Evolutionary conservation across 2,797 vertebrate genomes (phyloP).

Genomic region (Galagoides demidoff): DNA sequence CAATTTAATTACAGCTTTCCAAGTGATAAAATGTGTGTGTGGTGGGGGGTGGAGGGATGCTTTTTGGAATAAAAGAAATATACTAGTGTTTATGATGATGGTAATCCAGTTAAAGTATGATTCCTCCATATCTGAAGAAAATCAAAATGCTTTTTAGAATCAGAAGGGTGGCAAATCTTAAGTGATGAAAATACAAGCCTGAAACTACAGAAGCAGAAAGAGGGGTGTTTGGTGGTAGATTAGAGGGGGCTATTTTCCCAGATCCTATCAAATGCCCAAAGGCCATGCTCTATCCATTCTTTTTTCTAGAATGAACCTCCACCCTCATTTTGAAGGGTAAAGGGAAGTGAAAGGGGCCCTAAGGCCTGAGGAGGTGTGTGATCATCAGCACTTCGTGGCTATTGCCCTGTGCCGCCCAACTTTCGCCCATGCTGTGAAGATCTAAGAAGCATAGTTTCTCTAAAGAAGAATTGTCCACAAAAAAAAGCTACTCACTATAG

Average conservation of each 20-base stretch:
- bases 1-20: constrained; percentile 51
- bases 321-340: constrained; percentile 38
- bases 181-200: constrained; percentile 6
- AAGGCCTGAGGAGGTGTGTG: neutral
- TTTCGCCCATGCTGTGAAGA: constrained; percentile 75
- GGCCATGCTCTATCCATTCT: neutral
- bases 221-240: neutral
- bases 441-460: constrained; percentile 66
- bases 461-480: constrained; percentile 76
- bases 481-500: constrained; percentile 61
- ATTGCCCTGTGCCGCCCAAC: constrained; percentile 57
- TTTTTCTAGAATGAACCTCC: constrained; percentile 5
- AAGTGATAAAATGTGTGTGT: constrained; percentile 44
- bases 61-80: constrained; percentile 64
- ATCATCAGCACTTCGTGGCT: neutral
- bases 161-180: neutral
- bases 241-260: neutral
- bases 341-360: neutral
- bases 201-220: constrained; percentile 5
- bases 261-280: neutral
- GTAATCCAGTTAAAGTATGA: constrained; percentile 47
- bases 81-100: constrained; percentile 3
- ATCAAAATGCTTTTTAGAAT: constrained; percentile 45
- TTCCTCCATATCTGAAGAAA: constrained; percentile 51
- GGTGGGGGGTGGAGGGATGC: neutral